Conservation (phyloP, 2,797 vertebrate genomes). For the Geotria australis region DNA sequence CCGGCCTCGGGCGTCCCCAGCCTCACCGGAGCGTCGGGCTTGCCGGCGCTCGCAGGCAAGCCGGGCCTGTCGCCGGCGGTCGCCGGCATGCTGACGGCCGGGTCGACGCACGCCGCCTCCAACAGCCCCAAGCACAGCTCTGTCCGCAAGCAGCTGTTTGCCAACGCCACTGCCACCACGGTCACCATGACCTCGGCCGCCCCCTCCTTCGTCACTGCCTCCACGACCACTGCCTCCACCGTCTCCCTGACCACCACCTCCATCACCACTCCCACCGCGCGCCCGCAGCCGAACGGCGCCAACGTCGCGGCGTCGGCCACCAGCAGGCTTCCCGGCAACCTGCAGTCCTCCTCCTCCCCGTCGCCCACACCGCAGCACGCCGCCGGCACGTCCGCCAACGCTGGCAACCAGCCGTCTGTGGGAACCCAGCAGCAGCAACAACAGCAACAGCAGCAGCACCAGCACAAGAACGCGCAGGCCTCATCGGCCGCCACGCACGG, state of each 20-base stretch:
- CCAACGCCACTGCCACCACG: conserved; percentile 44
- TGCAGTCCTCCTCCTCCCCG: too few relatives aligned
- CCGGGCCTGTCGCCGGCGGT: background rate
- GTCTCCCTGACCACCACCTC: background rate
- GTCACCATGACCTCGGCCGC: conserved; percentile 51
- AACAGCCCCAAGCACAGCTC: conserved; percentile 50
- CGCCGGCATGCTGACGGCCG: conserved; percentile 20
- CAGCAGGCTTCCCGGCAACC: background rate
- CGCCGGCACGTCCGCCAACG: too few relatives aligned
- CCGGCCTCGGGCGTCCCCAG: background rate
- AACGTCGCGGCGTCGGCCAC: background rate
- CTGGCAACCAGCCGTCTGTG: too few relatives aligned
- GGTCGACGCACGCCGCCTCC: conserved; percentile 24
- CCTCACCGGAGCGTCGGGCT: background rate
- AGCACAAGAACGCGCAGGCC: too few relatives aligned
- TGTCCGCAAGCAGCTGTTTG: conserved; percentile 67
- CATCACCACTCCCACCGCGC: background rate
- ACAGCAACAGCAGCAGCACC: too few relatives aligned
- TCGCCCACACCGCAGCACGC: too few relatives aligned
- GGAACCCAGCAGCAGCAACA: too few relatives aligned
- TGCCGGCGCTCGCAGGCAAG: background rate
- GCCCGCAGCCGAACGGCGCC: background rate
- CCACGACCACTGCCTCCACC: background rate
- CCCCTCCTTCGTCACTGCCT: conserved; percentile 4
- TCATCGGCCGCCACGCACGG: too few relatives aligned